These are phyloP conservation scores for Daphoenositta chrysoptera DNA, from an alignment of 2,113 vertebrate genomes.

Conservation along the genomic window DNA sequence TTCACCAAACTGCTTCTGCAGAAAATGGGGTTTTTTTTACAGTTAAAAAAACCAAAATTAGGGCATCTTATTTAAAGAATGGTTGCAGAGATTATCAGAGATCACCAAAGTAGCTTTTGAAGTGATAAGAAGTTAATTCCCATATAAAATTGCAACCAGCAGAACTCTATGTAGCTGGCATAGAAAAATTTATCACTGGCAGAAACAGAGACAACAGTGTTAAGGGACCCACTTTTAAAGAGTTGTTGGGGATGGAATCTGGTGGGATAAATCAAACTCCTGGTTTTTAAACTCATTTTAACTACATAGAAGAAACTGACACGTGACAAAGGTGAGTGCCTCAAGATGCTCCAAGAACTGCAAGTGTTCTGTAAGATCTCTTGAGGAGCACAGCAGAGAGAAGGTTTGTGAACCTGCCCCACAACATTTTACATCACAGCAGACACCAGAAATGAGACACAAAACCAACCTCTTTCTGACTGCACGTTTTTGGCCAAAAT, in stretches of 20 bases:
- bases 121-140: neutral
- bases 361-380: neutral
- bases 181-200: neutral
- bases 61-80: neutral
- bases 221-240: neutral
- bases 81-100: neutral
- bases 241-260: neutral
- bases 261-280: neutral
- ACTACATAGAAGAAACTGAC: neutral
- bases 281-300: neutral
- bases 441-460: neutral
- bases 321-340: neutral
- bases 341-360: neutral
- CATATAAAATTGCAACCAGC: neutral
- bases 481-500: conserved; percentile 98
- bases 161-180: neutral
- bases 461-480: conserved; percentile 91
- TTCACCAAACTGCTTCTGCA: neutral
- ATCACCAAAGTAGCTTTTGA: neutral
- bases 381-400: neutral
- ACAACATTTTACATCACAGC: neutral
- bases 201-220: neutral
- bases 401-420: neutral
- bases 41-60: neutral
- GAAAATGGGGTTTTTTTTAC: neutral